Evolutionary conservation across 1,140 invertebrate species (phyloP), one percentile per base, ranked within the genome.

Genomic region (Caenorhabditis brenneri): DNA sequence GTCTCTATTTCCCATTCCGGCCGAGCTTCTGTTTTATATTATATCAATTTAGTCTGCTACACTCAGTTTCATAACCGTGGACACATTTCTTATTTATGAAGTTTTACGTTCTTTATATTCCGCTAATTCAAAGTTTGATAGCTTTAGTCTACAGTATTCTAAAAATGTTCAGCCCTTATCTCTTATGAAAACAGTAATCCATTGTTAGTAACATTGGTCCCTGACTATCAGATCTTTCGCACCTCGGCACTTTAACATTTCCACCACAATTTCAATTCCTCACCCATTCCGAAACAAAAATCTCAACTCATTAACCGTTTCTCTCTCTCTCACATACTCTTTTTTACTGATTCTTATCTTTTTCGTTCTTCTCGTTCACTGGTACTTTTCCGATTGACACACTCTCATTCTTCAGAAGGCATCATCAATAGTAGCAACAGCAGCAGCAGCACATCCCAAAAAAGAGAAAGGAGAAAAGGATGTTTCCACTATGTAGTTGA

Each of bases 331-430:
- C 65, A 24, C 65, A 74, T 33, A n/a, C 31, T 36, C 19, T 65
- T 24, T 74, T 36, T n/a, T 36, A 10, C 53, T 42, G 65, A 74
- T 74, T 31, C 65, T 74, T 74, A 74, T 74, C 65, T 74, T 33
- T 60, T 65, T 33, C 53, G 12, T 12, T 36, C 24, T 65, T 33
- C 36, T 65, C 65, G 65, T 74, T 74, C 65, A 74, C 65, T 74
- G 36, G 65, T 42, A 74, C 65, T 74, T 74, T 74, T 24, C 65
- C 65, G 65, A 74, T 74, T 74, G 65, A 74, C 65, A 74, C 36
- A 74, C 65, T 74, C 36, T 74, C n/a, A 12, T 51, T n/a, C 15
- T 16, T n/a, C 10, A 19, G 22, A n/a, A 16, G 22, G 16, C 49
- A 51, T 16, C 49, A 51, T 7, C 49, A 51, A n/a, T 7, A 51